Evolutionary conservation across 2,888 invertebrate genomes (phyloP), one percentile per base, ranked within the genome.

Genomic region (Nemoura dubitans): DNA sequence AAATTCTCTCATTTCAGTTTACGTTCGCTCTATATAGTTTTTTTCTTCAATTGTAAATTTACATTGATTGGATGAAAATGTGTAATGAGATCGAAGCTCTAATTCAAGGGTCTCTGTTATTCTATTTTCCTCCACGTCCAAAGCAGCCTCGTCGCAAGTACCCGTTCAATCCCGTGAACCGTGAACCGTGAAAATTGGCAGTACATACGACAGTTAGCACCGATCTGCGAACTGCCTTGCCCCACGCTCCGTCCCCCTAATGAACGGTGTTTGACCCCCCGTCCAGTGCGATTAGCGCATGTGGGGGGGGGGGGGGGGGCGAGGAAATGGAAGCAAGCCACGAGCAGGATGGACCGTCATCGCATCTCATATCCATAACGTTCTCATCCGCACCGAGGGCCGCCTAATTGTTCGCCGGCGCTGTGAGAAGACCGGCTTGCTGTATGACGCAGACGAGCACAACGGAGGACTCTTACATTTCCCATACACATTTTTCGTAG

Each of bases 241-340:
- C 36, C 36, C 36, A 36, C 36, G 59, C 3, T 59, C 14, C 21
- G 16, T 21, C 3, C 14, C 36, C 21, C 6, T 59, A 59, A 59
- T 59, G 59, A 59, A 59, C 59, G 59, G 59, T 10, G 59, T 59
- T 59, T 59, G 59, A 59, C 59, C 59, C n/a, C 59, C 59, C 59
- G 59, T 59, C 14, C 14, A 59, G 59, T 21, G 10, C 59, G 59
- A 59, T 59, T 59, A 59, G 36, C 59, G 1, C 59, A 14, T 59
- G 14, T 1, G 14, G 21, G 59, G 59, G 21, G 59, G 14, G 59
- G 59, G 59, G 59, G 10, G 14, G 59, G 59, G 21, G 10, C 59
- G 36, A 59, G 59, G 59, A 59, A 59, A 21, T 59, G 59, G 16
- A 10, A 36, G 59, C 21, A 21, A 21, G 59, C 59, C 59, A 14